Conservation (phyloP, 1,140 invertebrate species). For the Drosophila erecta region DNA sequence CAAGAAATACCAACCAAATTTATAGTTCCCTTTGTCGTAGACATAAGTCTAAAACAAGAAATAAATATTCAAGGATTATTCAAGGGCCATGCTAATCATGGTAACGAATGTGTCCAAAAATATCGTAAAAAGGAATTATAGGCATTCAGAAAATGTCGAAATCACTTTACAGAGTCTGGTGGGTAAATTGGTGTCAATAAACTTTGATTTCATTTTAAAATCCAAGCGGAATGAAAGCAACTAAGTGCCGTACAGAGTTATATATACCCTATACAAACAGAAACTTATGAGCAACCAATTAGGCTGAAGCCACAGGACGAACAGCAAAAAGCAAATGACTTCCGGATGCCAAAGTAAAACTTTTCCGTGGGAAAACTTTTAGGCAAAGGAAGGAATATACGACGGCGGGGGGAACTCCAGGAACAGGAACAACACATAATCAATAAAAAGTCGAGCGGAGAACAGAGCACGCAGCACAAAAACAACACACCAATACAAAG, state of each 20-base stretch:
- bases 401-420: constrained; percentile 10
- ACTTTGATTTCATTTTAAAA: background rate
- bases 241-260: too few species aligned
- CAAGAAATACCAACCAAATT: constrained; percentile 18
- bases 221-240: background rate
- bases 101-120: background rate
- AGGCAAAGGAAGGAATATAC: constrained; percentile 15
- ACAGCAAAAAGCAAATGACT: constrained; percentile 55
- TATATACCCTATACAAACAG: background rate
- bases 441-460: constrained; percentile 64
- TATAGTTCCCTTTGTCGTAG: background rate
- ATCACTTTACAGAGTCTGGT: background rate
- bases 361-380: constrained; percentile 20
- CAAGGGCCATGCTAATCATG: background rate
- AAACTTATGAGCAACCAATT: constrained; percentile 7
- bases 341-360: constrained; percentile 46
- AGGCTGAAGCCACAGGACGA: constrained; percentile 52
- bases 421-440: constrained; percentile 56
- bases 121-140: constrained; percentile 7
- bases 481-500: constrained; percentile 22
- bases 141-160: background rate
- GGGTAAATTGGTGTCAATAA: background rate
- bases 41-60: constrained; percentile 3
- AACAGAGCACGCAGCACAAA: constrained; percentile 49
- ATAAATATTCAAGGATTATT: constrained; percentile 11